Evolutionary conservation across 1,140 invertebrate species (phyloP).

Genomic region (Rhopalosiphum padi): DNA sequence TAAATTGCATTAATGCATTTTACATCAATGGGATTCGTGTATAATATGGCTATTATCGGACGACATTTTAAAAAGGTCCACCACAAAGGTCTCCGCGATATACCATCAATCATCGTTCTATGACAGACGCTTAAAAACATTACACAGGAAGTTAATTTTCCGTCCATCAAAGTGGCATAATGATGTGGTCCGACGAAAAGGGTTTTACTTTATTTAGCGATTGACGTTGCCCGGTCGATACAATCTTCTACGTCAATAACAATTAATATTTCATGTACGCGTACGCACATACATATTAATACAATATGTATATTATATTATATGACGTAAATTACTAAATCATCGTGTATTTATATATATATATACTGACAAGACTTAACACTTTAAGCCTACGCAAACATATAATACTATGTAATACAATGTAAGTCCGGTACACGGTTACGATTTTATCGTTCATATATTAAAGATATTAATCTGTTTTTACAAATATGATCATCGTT

Average conservation of each 20-base stretch:
- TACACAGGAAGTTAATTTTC: background rate
- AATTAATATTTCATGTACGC: background rate
- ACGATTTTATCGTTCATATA: slow-evolving; percentile 17
- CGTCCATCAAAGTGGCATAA: background rate
- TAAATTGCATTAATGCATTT: background rate
- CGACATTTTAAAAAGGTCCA: background rate
- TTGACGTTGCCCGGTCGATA: background rate
- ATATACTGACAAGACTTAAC: background rate
- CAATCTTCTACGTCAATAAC: background rate
- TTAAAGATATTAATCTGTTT: slow-evolving; percentile 4
- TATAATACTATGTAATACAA: slow-evolving; percentile 21
- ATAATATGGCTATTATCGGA: background rate
- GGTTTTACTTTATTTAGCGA: background rate
- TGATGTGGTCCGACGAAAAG: background rate
- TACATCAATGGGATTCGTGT: no score
- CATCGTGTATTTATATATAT: background rate
- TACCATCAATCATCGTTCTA: background rate
- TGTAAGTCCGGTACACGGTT: background rate
- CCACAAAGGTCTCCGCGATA: background rate
- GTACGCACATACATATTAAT: background rate
- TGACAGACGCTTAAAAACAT: background rate
- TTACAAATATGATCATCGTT: background rate
- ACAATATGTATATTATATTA: background rate
- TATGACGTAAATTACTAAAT: background rate
- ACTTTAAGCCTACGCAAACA: background rate